A percentile compares a stretch with the other conserved stretches of the same genome.
Conservation (phyloP, 2,113 vertebrate species). For the Neolamprologus variostigma region DNA sequence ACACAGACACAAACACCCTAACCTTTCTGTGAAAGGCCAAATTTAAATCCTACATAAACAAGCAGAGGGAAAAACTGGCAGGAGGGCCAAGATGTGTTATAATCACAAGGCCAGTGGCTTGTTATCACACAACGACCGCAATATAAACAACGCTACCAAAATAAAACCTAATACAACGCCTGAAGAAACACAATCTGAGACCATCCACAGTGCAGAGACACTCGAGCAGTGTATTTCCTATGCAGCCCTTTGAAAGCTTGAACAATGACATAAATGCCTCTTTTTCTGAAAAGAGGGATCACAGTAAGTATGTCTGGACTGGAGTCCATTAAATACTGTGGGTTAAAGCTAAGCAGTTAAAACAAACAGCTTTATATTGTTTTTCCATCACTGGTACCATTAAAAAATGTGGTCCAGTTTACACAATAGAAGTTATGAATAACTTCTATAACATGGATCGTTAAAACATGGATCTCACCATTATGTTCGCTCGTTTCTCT, state of each 20-base stretch:
- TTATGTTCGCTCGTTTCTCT: neutral
- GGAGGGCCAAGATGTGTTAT: conserved; percentile 19
- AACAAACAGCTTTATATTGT: neutral
- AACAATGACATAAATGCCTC: neutral
- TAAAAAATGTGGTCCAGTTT: neutral
- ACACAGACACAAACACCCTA: neutral
- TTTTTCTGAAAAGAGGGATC: neutral
- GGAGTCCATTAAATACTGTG: neutral
- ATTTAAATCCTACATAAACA: conserved; percentile 46
- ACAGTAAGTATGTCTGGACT: neutral
- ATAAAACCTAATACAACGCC: conserved; percentile 32
- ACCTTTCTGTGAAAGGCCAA: conserved; percentile 45
- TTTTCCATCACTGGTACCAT: neutral
- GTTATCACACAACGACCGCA: conserved; percentile 39
- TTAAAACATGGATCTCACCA: neutral
- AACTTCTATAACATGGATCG: neutral
- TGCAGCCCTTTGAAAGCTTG: neutral
- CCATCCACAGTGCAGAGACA: neutral
- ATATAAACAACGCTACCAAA: conserved; percentile 42
- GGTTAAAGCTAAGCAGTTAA: neutral
- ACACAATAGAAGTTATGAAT: neutral
- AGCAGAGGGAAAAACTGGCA: conserved; percentile 22
- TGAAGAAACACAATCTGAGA: conserved; percentile 2
- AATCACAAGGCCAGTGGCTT: conserved; percentile 40
- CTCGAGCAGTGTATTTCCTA: neutral